A percentile compares a stretch with the other conserved stretches of the same genome.
These are phyloP conservation scores for Euproctis similis DNA, from an alignment of 2,888 invertebrate genomes.

Conservation along the genomic window DNA sequence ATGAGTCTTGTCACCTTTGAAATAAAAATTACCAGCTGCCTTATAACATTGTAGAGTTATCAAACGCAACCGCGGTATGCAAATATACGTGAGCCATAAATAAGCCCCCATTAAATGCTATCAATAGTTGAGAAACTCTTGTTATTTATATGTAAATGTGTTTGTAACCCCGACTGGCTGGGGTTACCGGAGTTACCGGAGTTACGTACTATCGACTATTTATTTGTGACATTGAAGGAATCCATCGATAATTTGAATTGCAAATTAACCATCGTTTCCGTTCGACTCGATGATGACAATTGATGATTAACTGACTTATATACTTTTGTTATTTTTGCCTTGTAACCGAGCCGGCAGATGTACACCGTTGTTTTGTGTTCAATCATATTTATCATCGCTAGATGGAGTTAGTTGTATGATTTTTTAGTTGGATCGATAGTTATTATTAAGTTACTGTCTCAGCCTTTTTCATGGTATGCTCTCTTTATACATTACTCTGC, in stretches of 20 bases:
- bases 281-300: slow-evolving; percentile 50
- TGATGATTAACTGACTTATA: slow-evolving; percentile 54
- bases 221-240: slow-evolving; percentile 58
- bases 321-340: slow-evolving; percentile 40
- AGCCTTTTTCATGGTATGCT: too few species aligned
- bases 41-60: not conserved
- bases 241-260: slow-evolving; percentile 59
- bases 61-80: slow-evolving; percentile 22
- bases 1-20: slow-evolving; percentile 19
- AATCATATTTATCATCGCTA: too few species aligned
- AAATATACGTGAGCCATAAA: slow-evolving; percentile 31
- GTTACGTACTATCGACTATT: slow-evolving; percentile 33
- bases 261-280: slow-evolving; percentile 48
- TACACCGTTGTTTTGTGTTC: slow-evolving; percentile 5
- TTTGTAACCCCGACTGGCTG: slow-evolving; percentile 37
- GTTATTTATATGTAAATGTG: slow-evolving; percentile 68
- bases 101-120: slow-evolving; percentile 41
- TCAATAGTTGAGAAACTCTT: slow-evolving; percentile 64
- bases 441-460: too few species aligned
- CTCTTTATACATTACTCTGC: too few species aligned
- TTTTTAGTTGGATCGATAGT: slow-evolving; percentile 10
- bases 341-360: slow-evolving; percentile 51
- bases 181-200: too few species aligned
- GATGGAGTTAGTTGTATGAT: slow-evolving; percentile 25
- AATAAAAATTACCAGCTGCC: slow-evolving; percentile 23